phyloP scores from a whole-genome alignment of 2,888 invertebrate species.

The Ischnura elegans region DNA sequence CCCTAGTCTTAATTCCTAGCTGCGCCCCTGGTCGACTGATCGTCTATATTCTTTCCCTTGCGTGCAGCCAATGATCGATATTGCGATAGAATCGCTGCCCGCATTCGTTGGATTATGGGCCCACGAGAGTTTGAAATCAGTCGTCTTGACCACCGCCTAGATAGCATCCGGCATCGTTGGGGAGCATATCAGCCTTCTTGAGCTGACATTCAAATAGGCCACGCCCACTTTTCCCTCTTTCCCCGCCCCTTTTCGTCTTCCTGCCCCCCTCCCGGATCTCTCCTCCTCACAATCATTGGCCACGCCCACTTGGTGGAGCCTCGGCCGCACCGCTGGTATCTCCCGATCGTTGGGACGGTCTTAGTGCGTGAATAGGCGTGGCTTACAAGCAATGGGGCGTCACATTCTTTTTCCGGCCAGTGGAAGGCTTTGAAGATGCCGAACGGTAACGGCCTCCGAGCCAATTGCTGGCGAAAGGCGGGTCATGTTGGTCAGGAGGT shows the following conservation, averaged over 20 bases:
- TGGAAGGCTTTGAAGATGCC: not conserved
- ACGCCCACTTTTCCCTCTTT: not conserved
- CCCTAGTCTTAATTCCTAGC: too few species aligned
- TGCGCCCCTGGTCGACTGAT: too few species aligned
- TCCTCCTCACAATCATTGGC: not conserved
- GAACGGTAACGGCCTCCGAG: not conserved
- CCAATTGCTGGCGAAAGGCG: constrained; percentile 32
- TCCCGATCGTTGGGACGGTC: not conserved
- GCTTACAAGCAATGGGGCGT: too few species aligned
- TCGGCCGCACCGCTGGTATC: too few species aligned
- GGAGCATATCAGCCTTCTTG: not conserved
- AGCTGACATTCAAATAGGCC: not conserved
- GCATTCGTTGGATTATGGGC: too few species aligned
- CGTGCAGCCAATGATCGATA: too few species aligned
- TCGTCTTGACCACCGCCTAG: too few species aligned
- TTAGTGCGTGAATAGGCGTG: too few species aligned
- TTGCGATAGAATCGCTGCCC: too few species aligned
- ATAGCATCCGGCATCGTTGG: too few species aligned
- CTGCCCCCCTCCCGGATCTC: not conserved
- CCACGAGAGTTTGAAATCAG: too few species aligned
- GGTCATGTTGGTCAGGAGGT: not conserved
- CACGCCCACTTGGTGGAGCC: not conserved
- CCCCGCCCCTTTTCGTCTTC: not conserved
- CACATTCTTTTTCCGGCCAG: not conserved
- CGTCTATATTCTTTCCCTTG: too few species aligned